These are phyloP conservation scores for Drosophila ustulata DNA, from an alignment of 2,888 invertebrate species.

Conservation along the genomic window DNA sequence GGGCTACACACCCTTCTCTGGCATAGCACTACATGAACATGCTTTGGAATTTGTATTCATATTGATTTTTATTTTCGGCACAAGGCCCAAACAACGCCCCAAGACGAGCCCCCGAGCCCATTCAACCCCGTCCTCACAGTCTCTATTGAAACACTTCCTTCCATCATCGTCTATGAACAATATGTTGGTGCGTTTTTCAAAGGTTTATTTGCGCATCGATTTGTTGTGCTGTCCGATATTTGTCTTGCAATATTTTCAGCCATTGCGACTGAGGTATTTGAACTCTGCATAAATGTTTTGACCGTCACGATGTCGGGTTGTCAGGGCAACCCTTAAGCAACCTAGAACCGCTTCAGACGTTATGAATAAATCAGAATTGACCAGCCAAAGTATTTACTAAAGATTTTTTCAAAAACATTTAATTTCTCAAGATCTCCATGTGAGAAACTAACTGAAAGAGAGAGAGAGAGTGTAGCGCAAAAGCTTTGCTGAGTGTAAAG, in stretches of 20 bases:
- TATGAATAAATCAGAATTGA: conserved; percentile 14
- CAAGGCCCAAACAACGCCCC: conserved; percentile 9
- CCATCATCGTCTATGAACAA: not conserved
- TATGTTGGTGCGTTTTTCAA: conserved; percentile 9
- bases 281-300: conserved; percentile 51
- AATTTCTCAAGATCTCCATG: conserved; percentile 1
- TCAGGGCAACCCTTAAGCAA: conserved; percentile 25
- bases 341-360: not conserved
- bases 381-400: conserved; percentile 18
- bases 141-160: not conserved
- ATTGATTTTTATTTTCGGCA: conserved; percentile 39
- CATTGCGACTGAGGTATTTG: conserved; percentile 39
- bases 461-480: conserved; percentile 10
- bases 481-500: conserved; percentile 4
- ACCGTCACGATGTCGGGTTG: conserved; percentile 24
- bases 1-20: not conserved
- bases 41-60: conserved; percentile 21
- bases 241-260: conserved; percentile 3
- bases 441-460: not conserved
- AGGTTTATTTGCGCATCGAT: conserved; percentile 13
- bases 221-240: conserved; percentile 15
- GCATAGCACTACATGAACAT: not conserved
- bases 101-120: not conserved
- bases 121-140: not conserved
- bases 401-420: conserved; percentile 7